phyloP scores from a whole-genome alignment of 2,888 invertebrate genomes.

The Drosophila planitibia region DNA sequence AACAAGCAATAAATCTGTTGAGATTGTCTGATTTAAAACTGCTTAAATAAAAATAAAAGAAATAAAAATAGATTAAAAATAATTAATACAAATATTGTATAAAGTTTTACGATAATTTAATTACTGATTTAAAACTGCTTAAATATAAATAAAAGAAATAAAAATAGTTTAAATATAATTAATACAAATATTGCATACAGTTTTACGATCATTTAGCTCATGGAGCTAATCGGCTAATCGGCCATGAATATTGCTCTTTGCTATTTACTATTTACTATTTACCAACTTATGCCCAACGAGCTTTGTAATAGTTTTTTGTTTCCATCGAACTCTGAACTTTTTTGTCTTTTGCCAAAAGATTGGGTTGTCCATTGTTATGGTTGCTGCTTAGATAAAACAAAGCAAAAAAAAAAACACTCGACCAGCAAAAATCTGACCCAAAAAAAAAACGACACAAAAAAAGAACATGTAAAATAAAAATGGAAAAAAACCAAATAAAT shows the following conservation, averaged over 20 bases:
- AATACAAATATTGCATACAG: no score
- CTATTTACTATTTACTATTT: neutral
- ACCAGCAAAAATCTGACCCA: slow-evolving; percentile 62
- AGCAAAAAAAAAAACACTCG: slow-evolving; percentile 48
- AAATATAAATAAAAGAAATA: neutral
- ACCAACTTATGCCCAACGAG: slow-evolving; percentile 18
- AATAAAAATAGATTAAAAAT: neutral
- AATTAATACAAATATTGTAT: neutral
- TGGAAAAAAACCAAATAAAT: slow-evolving; percentile 50
- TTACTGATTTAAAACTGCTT: no score
- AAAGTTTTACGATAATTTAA: neutral
- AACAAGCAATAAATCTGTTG: neutral
- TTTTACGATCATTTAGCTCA: neutral
- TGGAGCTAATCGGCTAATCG: slow-evolving; percentile 25
- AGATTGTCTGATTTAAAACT: neutral
- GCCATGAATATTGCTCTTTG: slow-evolving; percentile 39
- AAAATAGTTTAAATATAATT: neutral
- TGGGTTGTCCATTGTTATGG: slow-evolving; percentile 32
- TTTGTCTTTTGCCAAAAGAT: slow-evolving; percentile 43
- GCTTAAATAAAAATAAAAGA: neutral
- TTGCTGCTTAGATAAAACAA: slow-evolving; percentile 42
- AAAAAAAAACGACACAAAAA: slow-evolving; percentile 41
- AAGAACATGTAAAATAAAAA: slow-evolving; percentile 31
- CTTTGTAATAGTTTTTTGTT: slow-evolving; percentile 29
- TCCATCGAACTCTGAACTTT: slow-evolving; percentile 68